Evolutionary conservation across 1,140 invertebrate genomes (phyloP), one percentile per base, ranked within the genome.

Genomic region (Macrotrachela quadricornifera): DNA sequence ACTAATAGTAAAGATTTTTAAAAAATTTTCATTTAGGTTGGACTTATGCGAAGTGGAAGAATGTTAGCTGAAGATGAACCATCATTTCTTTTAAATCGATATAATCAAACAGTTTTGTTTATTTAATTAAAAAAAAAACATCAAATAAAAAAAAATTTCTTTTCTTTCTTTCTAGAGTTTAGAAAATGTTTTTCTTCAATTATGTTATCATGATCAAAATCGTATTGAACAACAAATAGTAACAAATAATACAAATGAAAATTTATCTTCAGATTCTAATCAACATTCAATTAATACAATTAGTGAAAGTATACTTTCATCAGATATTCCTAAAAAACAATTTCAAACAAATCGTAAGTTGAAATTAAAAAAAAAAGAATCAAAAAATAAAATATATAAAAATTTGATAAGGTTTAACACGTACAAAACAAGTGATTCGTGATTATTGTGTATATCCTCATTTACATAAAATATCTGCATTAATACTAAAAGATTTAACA

Each of bases 101-200:
- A 87, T 67, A 77, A 77, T 59, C 57, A 62, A 44, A 51, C 49
- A 50, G 64, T 30, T 30, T 30, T 2, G 2, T 30, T 30, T 30
- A 8, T 4, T 4, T 30, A 4, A 4, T 30, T 30, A 4, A 4
- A 30, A 30, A 30, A 30, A n/a, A n/a, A n/a, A n/a, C n/a, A n/a
- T n/a, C n/a, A n/a, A n/a, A n/a, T n/a, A n/a, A n/a, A n/a, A n/a
- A 30, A 37, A 42, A 39, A 48, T 13, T 37, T 41, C 37, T 37
- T 44, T 16, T 47, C 15, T 4, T 30, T 48, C 1, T 37, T 30
- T 48, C 38, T 83, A 80, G 56, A 82, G 80, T 17, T 69, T 94
- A 10, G 87, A 94, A 70, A 85, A 88, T 58, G 85, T 92, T 1
- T 95, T 95, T 70, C 74, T 95, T 11, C 87, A 88, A 68, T 71